phyloP scores from a whole-genome alignment of 2,113 vertebrate genomes.

The Fukomys damarensis region DNA sequence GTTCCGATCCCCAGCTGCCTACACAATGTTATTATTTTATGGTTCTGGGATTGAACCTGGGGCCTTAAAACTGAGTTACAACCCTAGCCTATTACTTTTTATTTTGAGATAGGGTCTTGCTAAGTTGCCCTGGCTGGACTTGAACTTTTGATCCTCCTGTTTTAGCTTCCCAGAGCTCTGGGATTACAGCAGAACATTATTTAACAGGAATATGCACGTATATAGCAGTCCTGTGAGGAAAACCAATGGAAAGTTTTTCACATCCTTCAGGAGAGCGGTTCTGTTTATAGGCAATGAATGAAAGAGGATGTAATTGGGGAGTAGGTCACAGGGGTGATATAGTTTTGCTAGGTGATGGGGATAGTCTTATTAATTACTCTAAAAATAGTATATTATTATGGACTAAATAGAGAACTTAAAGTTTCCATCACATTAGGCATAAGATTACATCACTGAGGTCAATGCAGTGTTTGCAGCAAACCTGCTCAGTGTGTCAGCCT shows the following conservation, averaged over 20 bases:
- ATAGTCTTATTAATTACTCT: neutral
- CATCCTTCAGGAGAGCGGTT: neutral
- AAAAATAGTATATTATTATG: neutral
- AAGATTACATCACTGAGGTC: neutral
- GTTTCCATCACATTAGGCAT: neutral
- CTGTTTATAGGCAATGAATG: neutral
- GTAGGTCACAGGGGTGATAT: neutral
- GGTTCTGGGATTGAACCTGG: neutral
- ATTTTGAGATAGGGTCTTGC: neutral
- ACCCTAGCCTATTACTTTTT: neutral
- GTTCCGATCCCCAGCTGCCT: neutral
- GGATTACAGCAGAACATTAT: neutral
- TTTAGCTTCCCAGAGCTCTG: neutral
- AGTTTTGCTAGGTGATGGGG: neutral
- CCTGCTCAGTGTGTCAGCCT: neutral
- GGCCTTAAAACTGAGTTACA: neutral
- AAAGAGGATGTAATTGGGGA: neutral
- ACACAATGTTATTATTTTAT: neutral
- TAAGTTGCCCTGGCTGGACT: neutral
- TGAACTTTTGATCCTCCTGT: neutral
- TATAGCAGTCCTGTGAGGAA: neutral
- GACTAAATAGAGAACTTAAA: neutral
- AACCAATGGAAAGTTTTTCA: neutral
- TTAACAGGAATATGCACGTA: neutral
- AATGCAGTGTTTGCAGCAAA: neutral